Percentiles rank a stretch among this genome's conserved stretches.
phyloP scores from a whole-genome alignment of 2,888 invertebrate species.

The Drosophila subquinaria region DNA sequence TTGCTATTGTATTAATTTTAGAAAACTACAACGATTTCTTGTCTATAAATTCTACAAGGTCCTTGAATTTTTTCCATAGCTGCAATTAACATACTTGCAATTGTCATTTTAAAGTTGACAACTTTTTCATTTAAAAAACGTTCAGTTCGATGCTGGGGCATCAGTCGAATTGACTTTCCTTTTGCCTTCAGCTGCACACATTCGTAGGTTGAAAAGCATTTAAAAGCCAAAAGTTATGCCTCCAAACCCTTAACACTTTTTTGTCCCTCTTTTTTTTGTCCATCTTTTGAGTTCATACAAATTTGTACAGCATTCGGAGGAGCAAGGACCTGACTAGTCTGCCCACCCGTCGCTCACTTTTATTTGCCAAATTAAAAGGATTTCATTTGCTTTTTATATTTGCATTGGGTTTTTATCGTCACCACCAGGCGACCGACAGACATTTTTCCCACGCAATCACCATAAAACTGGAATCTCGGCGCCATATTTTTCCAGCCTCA shows the following conservation, averaged over 20 bases:
- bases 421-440: slow-evolving; percentile 31
- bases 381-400: slow-evolving; percentile 75
- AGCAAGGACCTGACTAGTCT: slow-evolving; percentile 11
- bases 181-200: slow-evolving; percentile 36
- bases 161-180: slow-evolving; percentile 25
- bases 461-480: slow-evolving; percentile 68
- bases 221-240: slow-evolving; percentile 55
- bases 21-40: background rate
- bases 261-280: slow-evolving; percentile 19
- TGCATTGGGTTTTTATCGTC: slow-evolving; percentile 69
- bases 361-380: slow-evolving; percentile 80
- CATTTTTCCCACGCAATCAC: slow-evolving; percentile 75
- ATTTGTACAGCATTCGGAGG: slow-evolving; percentile 27
- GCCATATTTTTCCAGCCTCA: slow-evolving; percentile 47
- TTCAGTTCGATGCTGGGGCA: background rate
- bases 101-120: background rate
- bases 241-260: slow-evolving; percentile 18
- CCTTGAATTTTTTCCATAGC: background rate
- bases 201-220: slow-evolving; percentile 31
- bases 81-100: slow-evolving; percentile 1
- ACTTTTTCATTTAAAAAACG: background rate
- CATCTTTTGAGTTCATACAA: slow-evolving; percentile 30
- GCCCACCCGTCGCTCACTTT: slow-evolving; percentile 54
- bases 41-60: background rate
- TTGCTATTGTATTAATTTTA: too few species aligned